These are phyloP conservation scores for Steinernema khuongi DNA, from an alignment of 1,140 invertebrate genomes.

Conservation along the genomic window DNA sequence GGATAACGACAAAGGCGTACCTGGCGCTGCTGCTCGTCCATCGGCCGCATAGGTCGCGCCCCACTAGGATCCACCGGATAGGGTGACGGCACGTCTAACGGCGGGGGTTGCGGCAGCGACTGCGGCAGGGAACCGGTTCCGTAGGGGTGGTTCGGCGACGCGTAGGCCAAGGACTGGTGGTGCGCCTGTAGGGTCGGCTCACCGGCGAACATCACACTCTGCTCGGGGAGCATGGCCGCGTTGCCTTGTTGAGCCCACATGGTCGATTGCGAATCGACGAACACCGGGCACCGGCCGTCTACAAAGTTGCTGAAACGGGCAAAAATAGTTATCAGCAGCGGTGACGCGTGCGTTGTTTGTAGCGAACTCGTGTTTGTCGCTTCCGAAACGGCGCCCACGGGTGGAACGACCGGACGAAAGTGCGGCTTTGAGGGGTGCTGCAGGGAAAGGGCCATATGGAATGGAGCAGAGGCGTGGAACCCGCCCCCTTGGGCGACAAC, in stretches of 20 bases:
- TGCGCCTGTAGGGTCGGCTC: background rate
- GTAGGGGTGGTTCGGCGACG: background rate
- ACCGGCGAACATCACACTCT: background rate
- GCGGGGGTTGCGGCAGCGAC: background rate
- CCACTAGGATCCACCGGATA: background rate
- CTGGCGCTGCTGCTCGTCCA: background rate
- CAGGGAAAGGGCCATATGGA: no score
- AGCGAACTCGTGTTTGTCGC: background rate
- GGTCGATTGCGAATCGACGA: constrained; percentile 2
- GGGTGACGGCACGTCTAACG: background rate
- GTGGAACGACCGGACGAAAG: no score
- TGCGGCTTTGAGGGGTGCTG: no score
- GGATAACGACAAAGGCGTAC: background rate
- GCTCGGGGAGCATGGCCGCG: background rate
- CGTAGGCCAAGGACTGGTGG: background rate
- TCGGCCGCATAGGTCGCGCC: background rate
- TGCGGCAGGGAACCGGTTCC: background rate
- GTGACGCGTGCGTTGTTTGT: background rate
- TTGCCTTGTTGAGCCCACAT: constrained; percentile 11
- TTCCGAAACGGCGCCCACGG: background rate
- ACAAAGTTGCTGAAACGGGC: background rate
- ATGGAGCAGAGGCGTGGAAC: no score
- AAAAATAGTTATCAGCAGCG: background rate
- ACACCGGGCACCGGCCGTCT: background rate
- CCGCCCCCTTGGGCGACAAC: no score